Evolutionary conservation across 2,797 vertebrate species (phyloP).

Genomic region (Labeo calbasu): DNA sequence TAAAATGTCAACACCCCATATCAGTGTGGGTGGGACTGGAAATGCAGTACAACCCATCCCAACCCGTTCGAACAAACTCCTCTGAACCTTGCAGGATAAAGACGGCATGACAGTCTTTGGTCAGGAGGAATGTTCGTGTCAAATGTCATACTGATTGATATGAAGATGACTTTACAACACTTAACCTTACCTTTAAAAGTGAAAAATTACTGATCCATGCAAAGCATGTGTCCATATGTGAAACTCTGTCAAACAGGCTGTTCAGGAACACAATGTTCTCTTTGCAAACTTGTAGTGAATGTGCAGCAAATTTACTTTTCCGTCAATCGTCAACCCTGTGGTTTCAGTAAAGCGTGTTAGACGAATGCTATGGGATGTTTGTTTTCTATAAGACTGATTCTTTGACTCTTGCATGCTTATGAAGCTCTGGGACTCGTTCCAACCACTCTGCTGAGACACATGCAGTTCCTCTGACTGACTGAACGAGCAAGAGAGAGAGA

Average conservation of each 20-base stretch:
- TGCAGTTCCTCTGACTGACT: background rate
- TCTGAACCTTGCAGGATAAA: background rate
- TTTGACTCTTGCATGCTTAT: background rate
- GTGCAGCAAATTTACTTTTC: background rate
- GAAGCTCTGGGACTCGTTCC: background rate
- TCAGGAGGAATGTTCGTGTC: background rate
- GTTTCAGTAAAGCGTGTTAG: background rate
- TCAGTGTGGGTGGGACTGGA: background rate
- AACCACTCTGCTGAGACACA: background rate
- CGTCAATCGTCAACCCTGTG: background rate
- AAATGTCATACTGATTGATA: slow-evolving; percentile 1
- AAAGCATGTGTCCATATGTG: background rate
- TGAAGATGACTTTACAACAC: background rate
- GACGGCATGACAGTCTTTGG: background rate
- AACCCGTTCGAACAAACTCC: background rate
- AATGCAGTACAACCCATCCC: background rate
- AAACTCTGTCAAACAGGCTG: background rate
- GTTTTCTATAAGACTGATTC: background rate
- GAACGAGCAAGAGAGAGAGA: too few species aligned
- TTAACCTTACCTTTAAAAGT: background rate
- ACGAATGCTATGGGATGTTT: background rate
- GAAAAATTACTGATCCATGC: background rate
- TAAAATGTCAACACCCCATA: slow-evolving; percentile 4
- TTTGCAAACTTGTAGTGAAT: background rate
- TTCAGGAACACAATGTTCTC: background rate